phyloP scores from a whole-genome alignment of 2,113 vertebrate genomes.

The Apus apus region DNA sequence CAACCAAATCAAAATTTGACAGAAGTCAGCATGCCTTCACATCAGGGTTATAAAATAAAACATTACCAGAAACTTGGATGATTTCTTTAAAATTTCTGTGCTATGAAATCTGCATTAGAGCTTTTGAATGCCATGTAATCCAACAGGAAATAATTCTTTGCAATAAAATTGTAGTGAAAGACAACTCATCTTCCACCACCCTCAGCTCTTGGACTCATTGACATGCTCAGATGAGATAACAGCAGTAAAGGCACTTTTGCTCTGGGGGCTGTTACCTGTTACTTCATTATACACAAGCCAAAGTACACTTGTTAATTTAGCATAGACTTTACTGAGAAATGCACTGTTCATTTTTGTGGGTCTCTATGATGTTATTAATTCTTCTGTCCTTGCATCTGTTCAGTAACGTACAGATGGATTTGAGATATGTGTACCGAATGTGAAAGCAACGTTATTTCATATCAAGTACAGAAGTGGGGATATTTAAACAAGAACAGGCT shows the following conservation, averaged over 20 bases:
- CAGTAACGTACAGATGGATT: not conserved
- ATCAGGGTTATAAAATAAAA: not conserved
- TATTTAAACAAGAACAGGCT: constrained; percentile 35
- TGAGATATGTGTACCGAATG: not conserved
- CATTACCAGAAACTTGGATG: not conserved
- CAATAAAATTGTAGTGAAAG: not conserved
- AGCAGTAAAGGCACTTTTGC: not conserved
- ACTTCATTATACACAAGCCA: not conserved
- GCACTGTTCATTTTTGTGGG: not conserved
- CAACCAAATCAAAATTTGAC: not conserved
- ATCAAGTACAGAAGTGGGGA: not conserved
- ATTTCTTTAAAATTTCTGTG: not conserved
- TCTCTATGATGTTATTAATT: not conserved
- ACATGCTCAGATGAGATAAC: rapidly evolving
- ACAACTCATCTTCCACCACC: not conserved
- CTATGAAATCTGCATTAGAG: not conserved
- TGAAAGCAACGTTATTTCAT: constrained; percentile 4
- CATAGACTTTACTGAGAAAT: not conserved
- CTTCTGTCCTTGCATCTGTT: not conserved
- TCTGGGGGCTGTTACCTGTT: not conserved
- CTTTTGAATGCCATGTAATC: not conserved
- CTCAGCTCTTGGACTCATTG: not conserved
- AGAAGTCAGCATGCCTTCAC: not conserved
- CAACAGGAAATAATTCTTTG: not conserved
- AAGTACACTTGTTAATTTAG: not conserved